Conservation (phyloP, 2,797 vertebrate species). For the Hippocampus kuda region DNA sequence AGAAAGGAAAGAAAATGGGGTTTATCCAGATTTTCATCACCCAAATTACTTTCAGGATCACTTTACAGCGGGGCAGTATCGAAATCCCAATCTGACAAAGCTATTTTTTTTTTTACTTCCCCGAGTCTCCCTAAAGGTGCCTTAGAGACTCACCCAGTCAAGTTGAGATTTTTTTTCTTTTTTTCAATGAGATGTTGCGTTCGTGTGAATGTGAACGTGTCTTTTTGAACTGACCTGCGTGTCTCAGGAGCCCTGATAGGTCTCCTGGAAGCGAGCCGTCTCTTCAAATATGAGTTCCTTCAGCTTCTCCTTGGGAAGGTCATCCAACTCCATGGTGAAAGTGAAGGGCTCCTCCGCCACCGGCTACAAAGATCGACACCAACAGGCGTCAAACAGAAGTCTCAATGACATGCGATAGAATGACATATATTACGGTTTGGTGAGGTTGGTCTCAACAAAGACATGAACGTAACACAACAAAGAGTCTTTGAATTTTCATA, state of each 20-base stretch:
- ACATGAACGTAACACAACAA: neutral
- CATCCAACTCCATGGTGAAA: conserved; percentile 82
- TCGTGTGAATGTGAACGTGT: neutral
- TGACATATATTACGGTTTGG: neutral
- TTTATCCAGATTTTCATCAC: too few species aligned
- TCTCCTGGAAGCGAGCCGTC: conserved; percentile 78
- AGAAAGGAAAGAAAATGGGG: neutral
- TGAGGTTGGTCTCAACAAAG: neutral
- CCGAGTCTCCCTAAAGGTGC: too few species aligned
- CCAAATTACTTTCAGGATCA: neutral
- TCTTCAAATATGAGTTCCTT: conserved; percentile 86
- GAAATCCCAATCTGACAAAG: neutral
- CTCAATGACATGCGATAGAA: neutral
- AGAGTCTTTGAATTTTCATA: neutral
- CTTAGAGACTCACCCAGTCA: too few species aligned
- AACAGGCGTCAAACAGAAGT: neutral
- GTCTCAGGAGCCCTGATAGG: conserved; percentile 68
- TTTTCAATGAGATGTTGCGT: too few species aligned
- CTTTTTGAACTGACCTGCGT: conserved; percentile 29
- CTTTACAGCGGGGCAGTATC: neutral
- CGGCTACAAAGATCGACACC: conserved; percentile 57
- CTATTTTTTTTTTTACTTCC: too few species aligned
- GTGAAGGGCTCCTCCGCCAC: conserved; percentile 84
- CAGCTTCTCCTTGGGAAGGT: conserved; percentile 83
- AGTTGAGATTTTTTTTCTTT: too few species aligned